Conservation (phyloP, 2,888 invertebrate species). For the Atrina japonica region DNA sequence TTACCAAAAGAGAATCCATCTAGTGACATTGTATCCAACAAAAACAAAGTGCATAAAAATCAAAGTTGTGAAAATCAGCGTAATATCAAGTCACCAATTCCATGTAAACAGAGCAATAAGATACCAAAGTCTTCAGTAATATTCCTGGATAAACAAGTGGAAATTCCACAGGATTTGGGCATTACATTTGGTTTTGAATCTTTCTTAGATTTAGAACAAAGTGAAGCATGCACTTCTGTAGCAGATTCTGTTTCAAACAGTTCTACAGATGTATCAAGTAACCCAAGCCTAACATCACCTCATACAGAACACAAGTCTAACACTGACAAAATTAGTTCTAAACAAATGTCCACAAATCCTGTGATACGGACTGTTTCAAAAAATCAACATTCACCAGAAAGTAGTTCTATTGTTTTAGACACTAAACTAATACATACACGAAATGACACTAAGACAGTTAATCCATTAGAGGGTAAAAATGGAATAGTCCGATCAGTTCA, state of each 20-base stretch:
- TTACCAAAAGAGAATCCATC: too few species aligned
- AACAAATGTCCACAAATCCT: slow-evolving; percentile 15
- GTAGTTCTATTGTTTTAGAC: slow-evolving; percentile 9
- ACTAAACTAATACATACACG: slow-evolving; percentile 13
- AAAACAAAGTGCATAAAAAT: slow-evolving; percentile 9
- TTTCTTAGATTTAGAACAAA: slow-evolving; percentile 4
- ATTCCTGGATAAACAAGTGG: slow-evolving; percentile 70
- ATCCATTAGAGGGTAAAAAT: slow-evolving; percentile 25
- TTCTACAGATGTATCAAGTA: neutral
- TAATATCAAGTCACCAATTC: slow-evolving; percentile 23
- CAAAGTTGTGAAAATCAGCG: slow-evolving; percentile 12
- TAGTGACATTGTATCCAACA: neutral
- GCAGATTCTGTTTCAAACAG: slow-evolving; percentile 25
- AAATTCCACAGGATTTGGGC: slow-evolving; percentile 61
- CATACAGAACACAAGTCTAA: slow-evolving; percentile 6
- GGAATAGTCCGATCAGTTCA: slow-evolving; percentile 15
- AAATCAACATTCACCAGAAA: slow-evolving; percentile 1
- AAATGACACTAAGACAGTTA: slow-evolving; percentile 3
- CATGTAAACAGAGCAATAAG: slow-evolving; percentile 28
- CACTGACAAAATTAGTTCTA: neutral
- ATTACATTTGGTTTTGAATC: slow-evolving; percentile 71
- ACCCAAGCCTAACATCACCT: neutral
- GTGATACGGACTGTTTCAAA: slow-evolving; percentile 20
- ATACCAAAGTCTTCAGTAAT: slow-evolving; percentile 66
- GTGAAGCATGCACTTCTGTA: slow-evolving; percentile 10